A percentile compares a stretch with the other conserved stretches of the same genome.
These are phyloP conservation scores for Drosophila ficusphila DNA, from an alignment of 1,140 invertebrate species.

Conservation along the genomic window DNA sequence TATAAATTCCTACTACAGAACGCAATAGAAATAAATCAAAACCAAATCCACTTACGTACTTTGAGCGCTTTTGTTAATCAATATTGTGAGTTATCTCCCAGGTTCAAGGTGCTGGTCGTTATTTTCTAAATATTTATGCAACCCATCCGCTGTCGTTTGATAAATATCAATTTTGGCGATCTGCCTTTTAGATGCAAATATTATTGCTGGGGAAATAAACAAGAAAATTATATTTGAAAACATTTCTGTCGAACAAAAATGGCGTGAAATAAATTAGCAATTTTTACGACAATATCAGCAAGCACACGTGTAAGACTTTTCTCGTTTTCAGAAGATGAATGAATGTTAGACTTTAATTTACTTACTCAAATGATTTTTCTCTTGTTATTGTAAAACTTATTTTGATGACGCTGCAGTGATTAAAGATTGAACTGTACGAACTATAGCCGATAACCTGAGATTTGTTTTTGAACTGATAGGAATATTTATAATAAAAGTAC, in stretches of 20 bases:
- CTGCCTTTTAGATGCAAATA: constrained; percentile 20
- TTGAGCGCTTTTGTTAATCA: constrained; percentile 1
- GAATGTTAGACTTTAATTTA: too few species aligned
- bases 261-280: constrained; percentile 21
- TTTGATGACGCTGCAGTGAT: constrained; percentile 19
- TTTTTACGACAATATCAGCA: background rate
- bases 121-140: constrained; percentile 19
- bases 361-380: background rate
- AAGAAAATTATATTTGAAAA: constrained; percentile 10
- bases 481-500: background rate
- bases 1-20: constrained; percentile 12
- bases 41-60: constrained; percentile 1
- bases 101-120: constrained; percentile 12
- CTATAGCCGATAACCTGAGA: constrained; percentile 21
- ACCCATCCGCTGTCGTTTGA: constrained; percentile 7
- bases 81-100: constrained; percentile 3
- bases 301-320: constrained; percentile 1
- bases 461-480: constrained; percentile 36
- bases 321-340: background rate
- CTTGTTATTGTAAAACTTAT: background rate
- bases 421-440: constrained; percentile 6
- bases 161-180: constrained; percentile 12
- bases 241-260: background rate
- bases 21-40: constrained; percentile 26
- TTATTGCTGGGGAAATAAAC: constrained; percentile 31